These are phyloP conservation scores for Vespertilio murinus DNA, from an alignment of 2,797 vertebrate species.

Conservation along the genomic window DNA sequence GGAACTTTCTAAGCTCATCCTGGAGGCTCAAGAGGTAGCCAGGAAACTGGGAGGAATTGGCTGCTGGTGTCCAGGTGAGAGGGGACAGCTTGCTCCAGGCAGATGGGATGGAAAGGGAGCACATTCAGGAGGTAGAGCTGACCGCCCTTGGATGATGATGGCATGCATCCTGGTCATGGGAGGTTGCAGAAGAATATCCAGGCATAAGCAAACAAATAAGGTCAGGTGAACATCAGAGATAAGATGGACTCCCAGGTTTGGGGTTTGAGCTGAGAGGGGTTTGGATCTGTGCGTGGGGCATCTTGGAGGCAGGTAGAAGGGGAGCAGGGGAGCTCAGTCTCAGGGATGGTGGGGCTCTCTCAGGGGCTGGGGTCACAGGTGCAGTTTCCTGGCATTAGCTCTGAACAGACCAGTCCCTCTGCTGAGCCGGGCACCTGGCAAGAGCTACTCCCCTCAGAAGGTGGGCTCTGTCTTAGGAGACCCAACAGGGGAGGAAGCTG, in stretches of 20 bases:
- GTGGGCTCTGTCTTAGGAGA: neutral
- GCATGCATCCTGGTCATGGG: neutral
- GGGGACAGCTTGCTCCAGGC: neutral
- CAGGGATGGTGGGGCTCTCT: neutral
- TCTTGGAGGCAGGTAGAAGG: neutral
- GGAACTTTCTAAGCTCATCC: neutral
- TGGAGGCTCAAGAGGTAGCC: neutral
- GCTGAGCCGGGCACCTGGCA: neutral
- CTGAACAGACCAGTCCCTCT: neutral
- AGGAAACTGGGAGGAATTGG: neutral
- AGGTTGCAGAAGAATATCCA: neutral
- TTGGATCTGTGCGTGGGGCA: neutral
- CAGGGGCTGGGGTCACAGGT: neutral
- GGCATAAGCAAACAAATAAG: neutral
- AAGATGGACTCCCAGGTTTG: neutral
- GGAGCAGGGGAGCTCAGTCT: neutral
- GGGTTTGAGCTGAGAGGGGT: neutral
- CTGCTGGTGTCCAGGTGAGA: neutral
- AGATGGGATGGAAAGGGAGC: accelerated
- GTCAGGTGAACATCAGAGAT: accelerated
- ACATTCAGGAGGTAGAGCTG: accelerated
- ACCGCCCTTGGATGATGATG: no score
- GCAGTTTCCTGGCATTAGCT: neutral
- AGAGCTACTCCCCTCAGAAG: neutral
- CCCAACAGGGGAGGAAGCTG: neutral